Base-by-base conservation (phyloP, 1,140 invertebrate species). In the Elymnias hypermnestra region DNA sequence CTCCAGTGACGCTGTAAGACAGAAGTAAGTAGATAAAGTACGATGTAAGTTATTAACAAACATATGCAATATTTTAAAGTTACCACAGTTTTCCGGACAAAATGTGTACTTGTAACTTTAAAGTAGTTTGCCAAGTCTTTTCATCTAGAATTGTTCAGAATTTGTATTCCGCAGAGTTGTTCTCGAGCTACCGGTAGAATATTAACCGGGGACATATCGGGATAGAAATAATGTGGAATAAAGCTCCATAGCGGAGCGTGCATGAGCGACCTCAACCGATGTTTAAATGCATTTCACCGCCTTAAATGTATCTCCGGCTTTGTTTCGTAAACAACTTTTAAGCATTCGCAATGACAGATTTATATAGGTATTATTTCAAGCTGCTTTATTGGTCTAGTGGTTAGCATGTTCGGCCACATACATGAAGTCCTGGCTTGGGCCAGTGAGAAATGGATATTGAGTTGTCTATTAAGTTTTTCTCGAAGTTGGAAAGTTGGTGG, bases 131-230 rank as follows among this genome's bases (percentile, higher is more conserved):
- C 29, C 29, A 33, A 33, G 12, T 7, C 13, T 33, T 33, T 33
- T 33, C 29, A 5, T 33, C 29, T 33, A 15, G 26, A 10, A 29
- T 29, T 29, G 29, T 33, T 33, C 29, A 15, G 29, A 1, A 33
- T 33, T 33, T 33, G 29, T 33, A 33, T 33, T 33, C 29, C 12
- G 8, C 29, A 14, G 13, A 33, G 29, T 33, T 29, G 26, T 12
- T 33, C 12, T 4, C 29, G 29, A 15, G 29, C 10, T 15, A 33
- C 29, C 29, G 14, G 29, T 33, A 9, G 29, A 33, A 33, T 33
- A 33, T 33, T 33, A 33, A 33, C 29, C 29, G 29, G 29, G 29
- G 13, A 33, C 14, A 33, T 33, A 33, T 33, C 29, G 29, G 29
- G 29, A 5, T 6, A 10, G 26, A 12, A 29, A 29, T 29, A 29